Percentiles rank a stretch among this genome's conserved stretches.
Evolutionary conservation across 2,113 vertebrate genomes (phyloP).

Genomic region (Daphoenositta chrysoptera): DNA sequence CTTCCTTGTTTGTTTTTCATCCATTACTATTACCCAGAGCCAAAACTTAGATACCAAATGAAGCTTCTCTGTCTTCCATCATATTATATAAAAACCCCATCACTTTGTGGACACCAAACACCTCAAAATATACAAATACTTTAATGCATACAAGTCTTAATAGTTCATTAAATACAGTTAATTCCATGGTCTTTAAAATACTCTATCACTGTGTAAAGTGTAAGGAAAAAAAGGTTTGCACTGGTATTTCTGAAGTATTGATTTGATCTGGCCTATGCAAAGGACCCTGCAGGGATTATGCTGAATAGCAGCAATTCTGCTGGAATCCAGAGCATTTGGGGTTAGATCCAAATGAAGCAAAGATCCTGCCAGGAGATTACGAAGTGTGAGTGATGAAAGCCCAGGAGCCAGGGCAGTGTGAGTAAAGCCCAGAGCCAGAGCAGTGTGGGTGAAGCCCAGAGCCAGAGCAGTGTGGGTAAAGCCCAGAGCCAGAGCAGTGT

Average conservation of each 20-base stretch:
- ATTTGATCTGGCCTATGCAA: neutral
- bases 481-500: neutral
- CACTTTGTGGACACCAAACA: neutral
- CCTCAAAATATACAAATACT: slow-evolving; percentile 30
- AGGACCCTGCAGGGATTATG: neutral
- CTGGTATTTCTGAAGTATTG: neutral
- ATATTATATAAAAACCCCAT: neutral
- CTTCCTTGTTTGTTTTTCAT: neutral
- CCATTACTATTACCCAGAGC: neutral
- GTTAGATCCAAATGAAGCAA: neutral
- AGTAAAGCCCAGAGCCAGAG: neutral
- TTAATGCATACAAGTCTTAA: slow-evolving; percentile 36
- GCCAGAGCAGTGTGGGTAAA: neutral
- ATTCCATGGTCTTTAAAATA: neutral
- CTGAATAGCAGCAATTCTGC: neutral
- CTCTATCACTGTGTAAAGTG: neutral
- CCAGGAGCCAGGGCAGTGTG: neutral
- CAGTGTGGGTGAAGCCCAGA: neutral
- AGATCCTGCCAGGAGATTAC: neutral
- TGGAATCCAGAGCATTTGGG: neutral
- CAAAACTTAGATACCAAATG: neutral
- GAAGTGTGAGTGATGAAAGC: neutral
- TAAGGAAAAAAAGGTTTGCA: neutral
- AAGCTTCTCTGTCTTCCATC: neutral
- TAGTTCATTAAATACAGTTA: neutral